phyloP scores from a whole-genome alignment of 2,113 vertebrate species.

The Vidua macroura region DNA sequence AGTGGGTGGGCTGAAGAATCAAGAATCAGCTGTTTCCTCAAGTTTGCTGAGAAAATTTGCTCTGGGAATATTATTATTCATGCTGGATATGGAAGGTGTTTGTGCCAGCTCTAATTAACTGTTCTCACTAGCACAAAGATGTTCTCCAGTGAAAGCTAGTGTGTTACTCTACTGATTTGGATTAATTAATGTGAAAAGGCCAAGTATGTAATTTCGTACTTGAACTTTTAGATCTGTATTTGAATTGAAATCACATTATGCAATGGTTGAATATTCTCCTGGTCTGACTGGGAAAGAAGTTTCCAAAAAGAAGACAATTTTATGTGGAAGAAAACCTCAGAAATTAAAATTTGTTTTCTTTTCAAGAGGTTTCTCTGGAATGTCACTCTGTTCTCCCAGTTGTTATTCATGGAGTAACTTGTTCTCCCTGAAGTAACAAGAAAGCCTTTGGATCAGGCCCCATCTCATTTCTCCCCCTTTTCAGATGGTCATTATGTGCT shows the following conservation, averaged over 20 bases:
- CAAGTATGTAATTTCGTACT: neutral
- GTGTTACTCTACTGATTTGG: neutral
- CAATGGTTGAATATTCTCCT: neutral
- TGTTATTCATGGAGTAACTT: neutral
- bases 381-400: neutral
- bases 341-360: neutral
- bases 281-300: neutral
- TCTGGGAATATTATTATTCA: neutral
- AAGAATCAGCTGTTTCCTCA: neutral
- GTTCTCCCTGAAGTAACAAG: neutral
- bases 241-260: neutral
- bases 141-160: neutral
- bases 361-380: neutral
- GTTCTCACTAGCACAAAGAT: neutral
- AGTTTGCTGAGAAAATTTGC: neutral
- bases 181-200: slow-evolving; percentile 36
- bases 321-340: neutral
- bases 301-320: neutral
- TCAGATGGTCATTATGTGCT: neutral
- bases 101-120: slow-evolving; percentile 30
- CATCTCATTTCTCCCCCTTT: neutral
- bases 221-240: slow-evolving; percentile 10
- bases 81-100: neutral
- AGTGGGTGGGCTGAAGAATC: neutral
- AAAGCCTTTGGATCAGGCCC: neutral